Percentiles rank a stretch among this genome's conserved stretches.
These are phyloP conservation scores for Dryococelus australis DNA, from an alignment of 2,888 invertebrate species.

Conservation along the genomic window DNA sequence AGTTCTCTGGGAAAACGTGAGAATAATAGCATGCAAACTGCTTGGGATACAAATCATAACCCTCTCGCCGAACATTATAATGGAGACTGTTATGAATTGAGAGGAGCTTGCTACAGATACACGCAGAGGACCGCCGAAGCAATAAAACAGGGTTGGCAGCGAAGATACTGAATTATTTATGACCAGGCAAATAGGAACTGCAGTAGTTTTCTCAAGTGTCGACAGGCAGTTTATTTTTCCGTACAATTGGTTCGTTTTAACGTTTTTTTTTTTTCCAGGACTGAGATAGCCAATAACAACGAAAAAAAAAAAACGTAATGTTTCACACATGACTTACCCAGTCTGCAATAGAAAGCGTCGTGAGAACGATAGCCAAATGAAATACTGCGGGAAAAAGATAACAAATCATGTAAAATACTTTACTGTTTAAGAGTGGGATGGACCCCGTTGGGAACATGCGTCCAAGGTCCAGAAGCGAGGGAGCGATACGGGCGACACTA, in stretches of 20 bases:
- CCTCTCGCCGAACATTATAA: not conserved
- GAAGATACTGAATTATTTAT: not conserved
- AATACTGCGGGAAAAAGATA: too few relatives aligned
- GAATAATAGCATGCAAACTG: not conserved
- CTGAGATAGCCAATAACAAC: too few relatives aligned
- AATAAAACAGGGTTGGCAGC: not conserved
- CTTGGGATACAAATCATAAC: not conserved
- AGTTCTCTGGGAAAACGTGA: not conserved
- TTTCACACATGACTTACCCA: too few relatives aligned
- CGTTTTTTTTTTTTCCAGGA: not conserved
- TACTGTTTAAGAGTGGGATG: too few relatives aligned
- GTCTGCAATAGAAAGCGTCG: too few relatives aligned
- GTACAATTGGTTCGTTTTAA: not conserved
- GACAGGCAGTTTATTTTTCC: not conserved
- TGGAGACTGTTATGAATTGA: not conserved
- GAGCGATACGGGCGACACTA: too few relatives aligned
- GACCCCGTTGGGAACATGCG: too few relatives aligned
- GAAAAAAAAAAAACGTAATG: too few relatives aligned
- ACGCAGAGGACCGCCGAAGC: not conserved
- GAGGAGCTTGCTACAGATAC: not conserved
- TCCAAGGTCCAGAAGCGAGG: too few relatives aligned
- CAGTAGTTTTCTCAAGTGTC: not conserved
- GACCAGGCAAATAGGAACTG: not conserved
- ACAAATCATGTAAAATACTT: too few relatives aligned
- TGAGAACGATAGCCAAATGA: too few relatives aligned